A percentile compares a stretch with the other conserved stretches of the same genome.
Conservation (phyloP, 2,113 vertebrate genomes). For the Fulmarus glacialis region DNA sequence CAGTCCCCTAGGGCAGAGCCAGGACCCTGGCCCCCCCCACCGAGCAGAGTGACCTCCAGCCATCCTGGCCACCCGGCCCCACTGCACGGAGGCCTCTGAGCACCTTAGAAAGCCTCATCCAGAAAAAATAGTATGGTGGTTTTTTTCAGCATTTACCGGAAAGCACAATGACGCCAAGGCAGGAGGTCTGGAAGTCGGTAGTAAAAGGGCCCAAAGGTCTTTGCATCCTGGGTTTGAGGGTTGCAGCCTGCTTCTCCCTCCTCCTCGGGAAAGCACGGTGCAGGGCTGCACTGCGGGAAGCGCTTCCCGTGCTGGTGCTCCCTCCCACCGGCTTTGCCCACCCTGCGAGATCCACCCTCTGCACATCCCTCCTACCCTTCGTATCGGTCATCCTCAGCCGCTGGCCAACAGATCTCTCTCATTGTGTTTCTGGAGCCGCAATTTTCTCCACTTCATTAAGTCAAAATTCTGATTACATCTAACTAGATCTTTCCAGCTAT, state of each 20-base stretch:
- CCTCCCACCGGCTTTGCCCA: background rate
- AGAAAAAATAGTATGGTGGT: accelerated
- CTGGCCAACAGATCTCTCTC: background rate
- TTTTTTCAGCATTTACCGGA: background rate
- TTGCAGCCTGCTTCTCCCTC: background rate
- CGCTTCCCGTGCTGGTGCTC: background rate
- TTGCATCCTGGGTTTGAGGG: background rate
- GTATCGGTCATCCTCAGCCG: accelerated
- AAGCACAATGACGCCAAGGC: background rate
- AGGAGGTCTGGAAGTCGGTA: background rate
- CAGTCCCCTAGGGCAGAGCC: background rate
- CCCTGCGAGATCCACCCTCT: background rate
- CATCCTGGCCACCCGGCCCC: background rate
- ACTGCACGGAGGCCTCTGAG: background rate
- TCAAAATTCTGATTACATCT: background rate
- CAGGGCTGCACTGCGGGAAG: background rate
- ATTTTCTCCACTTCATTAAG: background rate
- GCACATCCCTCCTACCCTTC: background rate
- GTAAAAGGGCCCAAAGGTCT: background rate
- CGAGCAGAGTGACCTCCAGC: background rate
- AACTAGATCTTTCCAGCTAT: background rate
- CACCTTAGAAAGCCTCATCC: background rate
- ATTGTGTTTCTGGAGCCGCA: background rate
- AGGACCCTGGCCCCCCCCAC: background rate
- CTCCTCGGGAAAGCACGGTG: accelerated